These are phyloP conservation scores for Egretta garzetta DNA, from an alignment of 2,113 vertebrate species.

Conservation along the genomic window DNA sequence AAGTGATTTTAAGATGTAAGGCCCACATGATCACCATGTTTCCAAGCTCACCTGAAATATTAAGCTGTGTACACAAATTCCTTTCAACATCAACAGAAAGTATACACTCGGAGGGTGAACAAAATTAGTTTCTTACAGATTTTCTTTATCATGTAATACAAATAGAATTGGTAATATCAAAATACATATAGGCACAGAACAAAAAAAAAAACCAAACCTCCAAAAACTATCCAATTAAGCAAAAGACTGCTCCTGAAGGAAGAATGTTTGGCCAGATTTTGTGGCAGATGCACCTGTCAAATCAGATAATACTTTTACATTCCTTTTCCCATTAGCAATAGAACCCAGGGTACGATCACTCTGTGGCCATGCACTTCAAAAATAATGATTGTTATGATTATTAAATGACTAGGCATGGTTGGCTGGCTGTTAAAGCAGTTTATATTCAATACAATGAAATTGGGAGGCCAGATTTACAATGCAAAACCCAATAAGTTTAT, in stretches of 20 bases:
- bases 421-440: conserved; percentile 18
- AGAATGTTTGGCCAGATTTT: background rate
- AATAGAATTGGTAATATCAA: background rate
- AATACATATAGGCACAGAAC: background rate
- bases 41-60: background rate
- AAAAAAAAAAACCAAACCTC: background rate
- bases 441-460: background rate
- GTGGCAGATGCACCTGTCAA: conserved; percentile 18
- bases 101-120: background rate
- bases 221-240: background rate
- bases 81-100: background rate
- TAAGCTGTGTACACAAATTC: background rate
- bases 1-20: background rate
- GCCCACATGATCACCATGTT: background rate
- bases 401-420: background rate
- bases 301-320: background rate
- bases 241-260: background rate
- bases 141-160: background rate
- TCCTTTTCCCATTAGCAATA: background rate
- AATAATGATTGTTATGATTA: background rate
- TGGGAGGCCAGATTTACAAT: background rate
- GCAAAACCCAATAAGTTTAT: background rate
- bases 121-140: background rate
- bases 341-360: background rate
- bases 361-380: background rate